Base-by-base conservation (phyloP, 2,113 vertebrate genomes). In the Martes martes region DNA sequence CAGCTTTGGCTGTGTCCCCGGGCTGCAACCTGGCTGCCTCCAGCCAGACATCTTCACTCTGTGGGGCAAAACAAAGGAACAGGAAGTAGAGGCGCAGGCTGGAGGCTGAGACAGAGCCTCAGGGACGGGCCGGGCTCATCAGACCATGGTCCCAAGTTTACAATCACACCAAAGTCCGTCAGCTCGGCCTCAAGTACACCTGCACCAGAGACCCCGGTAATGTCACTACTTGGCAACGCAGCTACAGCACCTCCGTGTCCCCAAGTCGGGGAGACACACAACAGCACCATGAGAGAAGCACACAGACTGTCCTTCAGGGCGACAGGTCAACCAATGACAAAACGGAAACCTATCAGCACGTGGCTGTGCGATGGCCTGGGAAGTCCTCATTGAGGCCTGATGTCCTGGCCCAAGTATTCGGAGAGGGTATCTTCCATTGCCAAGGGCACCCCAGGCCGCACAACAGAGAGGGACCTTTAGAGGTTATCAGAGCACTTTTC, bases 31-130 rank as follows among this genome's bases (percentile, higher is more conserved):
- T 98, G 76, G 99, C 99, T 65, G 99, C 99, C 98, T 99, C 99
- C 33, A 99, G 96, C 99, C 99, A 99, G 39, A 99, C 99, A 65
- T 99, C 99, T 98, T 99, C 99, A 98, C 99, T 99, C 99, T 99
- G 98, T 2, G 21, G 69, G 28, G 59, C 42, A 95, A 59, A 28
- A 89, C 24, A 24, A 15, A 85, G 93, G n/a, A 84, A 4, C 31
- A 88, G 33, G 76, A 23, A 65, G 0, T 4, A 26, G 8, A 9
- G 0, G 1, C 73, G 26, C 0, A 76, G 82, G 8, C 52, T 26
- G 31, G 69, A 0, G 24, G 65, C 28, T 14, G 23, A 2, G 14
- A 61, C 0, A 7, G 63, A 89, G 36, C 47, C 73, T 61, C 16
- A 1, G 82, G 16, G 69, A 47, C 0, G 26, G 26, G 33, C 55